Base-by-base conservation (phyloP, 2,888 invertebrate species). In the Tenthredo scrophulariae region DNA sequence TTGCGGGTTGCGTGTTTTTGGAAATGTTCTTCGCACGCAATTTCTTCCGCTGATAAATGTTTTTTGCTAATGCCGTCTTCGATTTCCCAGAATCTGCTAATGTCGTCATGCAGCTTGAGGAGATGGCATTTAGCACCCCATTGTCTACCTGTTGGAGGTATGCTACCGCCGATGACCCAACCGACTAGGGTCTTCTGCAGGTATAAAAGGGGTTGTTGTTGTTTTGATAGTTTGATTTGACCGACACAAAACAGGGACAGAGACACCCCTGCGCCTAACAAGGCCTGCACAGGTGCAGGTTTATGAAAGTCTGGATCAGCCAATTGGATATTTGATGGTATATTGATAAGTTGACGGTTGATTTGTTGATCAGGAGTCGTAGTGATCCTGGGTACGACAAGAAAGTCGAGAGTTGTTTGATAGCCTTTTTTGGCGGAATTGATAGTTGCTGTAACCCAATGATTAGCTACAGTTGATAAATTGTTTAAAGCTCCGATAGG, bases 301-400 rank as follows among this genome's bases (percentile, higher is more conserved):
- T 84, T 77, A 33, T 87, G 84, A 37, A 88, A 88, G 6, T 82
- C 70, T 1, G 87, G 87, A 72, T 86, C 86, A 2, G 87, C 86
- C 13, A 86, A 26, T 65, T 40, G 1, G 1, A 85, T 70, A 40
- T 85, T 84, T 7, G 58, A 15, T 13, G 65, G 13, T 13, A 84
- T 70, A 13, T 22, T 33, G 46, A 84, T n/a, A 3, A 15, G 18
- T 43, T 50, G 29, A 33, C 70, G 46, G 13, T 40, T 50, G 70
- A 84, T 84, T 40, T 43, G 43, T 84, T 84, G 40, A 29, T 70
- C 22, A 33, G 72, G 70, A 46, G 46, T 13, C 15, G 26, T 40
- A 0, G 46, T 50, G 9, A 75, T 75, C 26, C 50, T 46, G n/a
- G 46, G 46, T 10, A 75, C 29, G 46, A 26, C 29, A 1, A 75